Evolutionary conservation across 2,797 vertebrate genomes (phyloP), one percentile per base, ranked within the genome.

Genomic region (Lindbergichthys nudifrons): DNA sequence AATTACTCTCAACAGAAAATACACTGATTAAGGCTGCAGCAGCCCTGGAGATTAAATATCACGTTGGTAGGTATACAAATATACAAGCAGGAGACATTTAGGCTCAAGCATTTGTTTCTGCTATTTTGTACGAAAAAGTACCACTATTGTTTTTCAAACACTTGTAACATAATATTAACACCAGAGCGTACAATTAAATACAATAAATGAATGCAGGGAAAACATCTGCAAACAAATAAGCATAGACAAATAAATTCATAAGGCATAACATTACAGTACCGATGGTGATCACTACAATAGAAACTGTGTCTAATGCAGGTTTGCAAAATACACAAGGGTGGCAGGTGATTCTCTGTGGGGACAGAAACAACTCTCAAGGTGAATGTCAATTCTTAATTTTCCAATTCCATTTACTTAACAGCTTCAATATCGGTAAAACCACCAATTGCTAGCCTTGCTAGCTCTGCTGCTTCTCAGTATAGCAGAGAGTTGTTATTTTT

Each of bases 61-160:
- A 81, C 77, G 81, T 69, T 56, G 75, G 79, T 65, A 61, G 66
- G 89, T 91, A 91, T 91, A 93, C 89, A 89, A 80, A 90, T 89
- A 90, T 82, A 89, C 81, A 90, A 71, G 79, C 70, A 83, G 70
- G 65, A 81, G 79, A 90, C 78, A 80, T 88, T 80, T 56, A 79
- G 32, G 58, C 83, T 39, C 13, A 23, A 61, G 47, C 72, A 73
- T 81, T 79, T 85, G 72, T 85, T 26, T 89, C 64, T 65, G 69
- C 87, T 83, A 72, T 81, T 82, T 86, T 79, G 73, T n/a, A n/a
- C n/a, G n/a, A n/a, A 87, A 65, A 77, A 78, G 79, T 75, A 80
- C 73, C 71, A 60, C 82, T 58, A 70, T 65, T 77, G 54, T 76
- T 59, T 70, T 82, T 68, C 11, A 51, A 82, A 70, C 66, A 78